Percentiles rank a stretch among this genome's conserved stretches.
These are phyloP conservation scores for Tylochromis polylepis DNA, from an alignment of 2,113 vertebrate species.

Conservation along the genomic window DNA sequence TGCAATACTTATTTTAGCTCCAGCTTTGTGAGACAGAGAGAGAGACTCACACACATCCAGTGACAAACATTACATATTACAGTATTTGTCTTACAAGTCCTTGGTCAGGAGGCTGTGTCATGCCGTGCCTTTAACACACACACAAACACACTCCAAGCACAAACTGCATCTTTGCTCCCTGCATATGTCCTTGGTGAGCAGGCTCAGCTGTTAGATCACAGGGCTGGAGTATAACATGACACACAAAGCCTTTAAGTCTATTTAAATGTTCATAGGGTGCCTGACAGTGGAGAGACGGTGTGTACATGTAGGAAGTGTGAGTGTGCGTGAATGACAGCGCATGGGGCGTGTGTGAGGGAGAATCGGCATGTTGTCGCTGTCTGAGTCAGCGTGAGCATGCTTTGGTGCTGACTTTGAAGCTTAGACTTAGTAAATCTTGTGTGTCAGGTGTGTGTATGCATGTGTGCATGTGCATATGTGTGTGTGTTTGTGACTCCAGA, in stretches of 20 bases:
- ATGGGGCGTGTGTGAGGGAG: background rate
- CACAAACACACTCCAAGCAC: background rate
- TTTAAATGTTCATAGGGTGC: conserved; percentile 20
- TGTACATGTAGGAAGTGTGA: background rate
- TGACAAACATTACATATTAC: background rate
- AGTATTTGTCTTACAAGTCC: background rate
- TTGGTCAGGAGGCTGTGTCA: background rate
- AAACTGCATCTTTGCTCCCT: background rate
- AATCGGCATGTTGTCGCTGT: background rate
- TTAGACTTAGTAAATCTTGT: background rate
- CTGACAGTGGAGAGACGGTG: background rate
- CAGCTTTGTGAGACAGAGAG: background rate
- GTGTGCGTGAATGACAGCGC: background rate
- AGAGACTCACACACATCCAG: background rate
- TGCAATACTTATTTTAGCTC: background rate
- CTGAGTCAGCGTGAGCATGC: conserved; percentile 9
- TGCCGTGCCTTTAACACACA: background rate
- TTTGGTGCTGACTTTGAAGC: conserved; percentile 4
- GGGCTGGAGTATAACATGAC: conserved; percentile 30
- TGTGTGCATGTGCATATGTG: background rate
- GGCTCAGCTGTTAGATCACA: conserved; percentile 23
- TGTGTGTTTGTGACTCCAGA: background rate
- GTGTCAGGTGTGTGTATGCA: background rate
- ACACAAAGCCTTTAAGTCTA: conserved; percentile 42
- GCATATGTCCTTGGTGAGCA: conserved; percentile 17